phyloP scores from a whole-genome alignment of 2,113 vertebrate species.

The Mus pahari region DNA sequence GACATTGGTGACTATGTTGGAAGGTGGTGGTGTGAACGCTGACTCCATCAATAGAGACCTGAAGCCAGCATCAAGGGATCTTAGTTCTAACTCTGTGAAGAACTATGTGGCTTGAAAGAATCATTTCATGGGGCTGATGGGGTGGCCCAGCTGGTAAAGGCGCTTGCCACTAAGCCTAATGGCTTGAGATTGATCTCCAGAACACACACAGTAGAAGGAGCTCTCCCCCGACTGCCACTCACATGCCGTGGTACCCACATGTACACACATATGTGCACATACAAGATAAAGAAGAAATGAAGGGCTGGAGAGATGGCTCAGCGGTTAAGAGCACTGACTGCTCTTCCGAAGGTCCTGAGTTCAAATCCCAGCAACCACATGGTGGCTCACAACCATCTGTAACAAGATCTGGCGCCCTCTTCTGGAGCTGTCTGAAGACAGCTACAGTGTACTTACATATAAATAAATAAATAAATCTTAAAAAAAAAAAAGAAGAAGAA shows the following conservation, averaged over 20 bases:
- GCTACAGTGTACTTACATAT: no score
- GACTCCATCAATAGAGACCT: background rate
- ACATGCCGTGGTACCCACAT: background rate
- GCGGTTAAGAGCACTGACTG: no score
- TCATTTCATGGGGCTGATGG: background rate
- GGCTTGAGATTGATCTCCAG: background rate
- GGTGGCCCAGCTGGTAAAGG: background rate
- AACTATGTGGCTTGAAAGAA: background rate
- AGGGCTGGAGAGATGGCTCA: no score
- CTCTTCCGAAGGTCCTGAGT: no score
- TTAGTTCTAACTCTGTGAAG: background rate
- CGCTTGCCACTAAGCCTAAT: background rate
- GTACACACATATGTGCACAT: background rate
- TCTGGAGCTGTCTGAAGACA: no score
- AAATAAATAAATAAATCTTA: no score
- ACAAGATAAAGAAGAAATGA: background rate
- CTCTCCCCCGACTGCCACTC: background rate
- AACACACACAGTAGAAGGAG: background rate
- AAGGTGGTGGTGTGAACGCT: rapidly evolving
- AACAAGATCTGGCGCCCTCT: no score
- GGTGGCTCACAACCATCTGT: no score
- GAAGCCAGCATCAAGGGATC: rapidly evolving
- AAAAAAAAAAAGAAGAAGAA: no score
- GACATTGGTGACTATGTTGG: background rate
- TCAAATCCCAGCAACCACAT: no score